Conservation (phyloP, 1,140 invertebrate genomes). For the Procambarus clarkii region DNA sequence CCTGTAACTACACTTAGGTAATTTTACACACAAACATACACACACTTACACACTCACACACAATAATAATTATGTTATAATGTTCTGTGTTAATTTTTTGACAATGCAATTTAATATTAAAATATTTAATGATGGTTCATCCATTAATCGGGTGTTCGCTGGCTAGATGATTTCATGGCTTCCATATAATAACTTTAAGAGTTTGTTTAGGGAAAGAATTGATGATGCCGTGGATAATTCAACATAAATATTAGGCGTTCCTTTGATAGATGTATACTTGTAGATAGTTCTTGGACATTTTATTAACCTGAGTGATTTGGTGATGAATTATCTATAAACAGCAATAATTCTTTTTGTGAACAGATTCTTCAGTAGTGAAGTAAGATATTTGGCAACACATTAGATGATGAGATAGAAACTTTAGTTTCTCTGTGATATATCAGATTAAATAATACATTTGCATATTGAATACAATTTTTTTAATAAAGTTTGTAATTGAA, state of each 20-base stretch:
- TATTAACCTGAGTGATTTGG: background rate
- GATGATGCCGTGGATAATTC: background rate
- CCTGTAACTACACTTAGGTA: too few relatives aligned
- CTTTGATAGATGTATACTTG: background rate
- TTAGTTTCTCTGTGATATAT: constrained; percentile 18
- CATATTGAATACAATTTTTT: background rate
- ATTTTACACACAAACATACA: too few relatives aligned
- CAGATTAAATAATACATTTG: background rate
- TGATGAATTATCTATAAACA: background rate
- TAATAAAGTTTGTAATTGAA: background rate
- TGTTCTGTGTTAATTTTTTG: too few relatives aligned
- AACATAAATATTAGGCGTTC: background rate
- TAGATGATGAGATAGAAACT: background rate
- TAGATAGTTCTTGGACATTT: background rate
- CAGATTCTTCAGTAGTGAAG: constrained; percentile 4
- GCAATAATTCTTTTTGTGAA: background rate
- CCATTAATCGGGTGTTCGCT: too few relatives aligned
- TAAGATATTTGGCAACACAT: constrained; percentile 14
- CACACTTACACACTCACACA: too few relatives aligned
- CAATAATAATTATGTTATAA: too few relatives aligned
- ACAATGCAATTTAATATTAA: too few relatives aligned
- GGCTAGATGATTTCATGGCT: constrained; percentile 10
- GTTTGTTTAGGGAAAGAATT: constrained; percentile 4
- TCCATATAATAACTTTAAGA: constrained; percentile 1
- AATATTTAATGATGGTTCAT: too few relatives aligned